Conservation (phyloP, 2,113 vertebrate species). For the Prolemur simus region DNA sequence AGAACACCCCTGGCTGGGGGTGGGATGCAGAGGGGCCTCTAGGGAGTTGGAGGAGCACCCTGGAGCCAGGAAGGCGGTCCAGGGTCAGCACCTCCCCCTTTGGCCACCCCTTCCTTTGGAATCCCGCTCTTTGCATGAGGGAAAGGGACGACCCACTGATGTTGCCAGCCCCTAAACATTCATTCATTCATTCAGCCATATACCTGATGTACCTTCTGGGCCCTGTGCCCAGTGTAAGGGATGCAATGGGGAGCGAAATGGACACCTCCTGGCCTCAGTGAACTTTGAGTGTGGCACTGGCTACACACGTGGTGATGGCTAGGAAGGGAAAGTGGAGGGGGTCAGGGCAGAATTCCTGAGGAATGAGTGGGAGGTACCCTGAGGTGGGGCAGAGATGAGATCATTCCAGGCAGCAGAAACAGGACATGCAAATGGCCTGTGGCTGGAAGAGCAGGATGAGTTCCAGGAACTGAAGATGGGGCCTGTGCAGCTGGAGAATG, state of each 20-base stretch:
- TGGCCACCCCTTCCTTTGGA: not conserved
- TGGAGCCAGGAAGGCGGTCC: not conserved
- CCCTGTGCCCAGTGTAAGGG: not conserved
- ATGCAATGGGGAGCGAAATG: not conserved
- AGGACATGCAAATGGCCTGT: not conserved
- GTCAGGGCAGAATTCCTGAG: not conserved
- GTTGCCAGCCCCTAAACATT: not conserved
- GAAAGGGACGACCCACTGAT: not conserved
- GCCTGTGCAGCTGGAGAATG: not conserved
- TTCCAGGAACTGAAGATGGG: not conserved
- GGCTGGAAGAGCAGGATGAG: not conserved
- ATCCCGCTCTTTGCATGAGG: not conserved
- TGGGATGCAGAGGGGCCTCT: not conserved
- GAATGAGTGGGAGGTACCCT: not conserved
- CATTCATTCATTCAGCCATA: not conserved
- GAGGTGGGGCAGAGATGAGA: not conserved
- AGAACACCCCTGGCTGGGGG: not conserved
- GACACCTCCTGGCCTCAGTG: not conserved
- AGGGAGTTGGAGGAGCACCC: not conserved
- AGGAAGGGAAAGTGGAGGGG: not conserved
- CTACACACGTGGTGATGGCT: not conserved
- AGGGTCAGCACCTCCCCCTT: not conserved
- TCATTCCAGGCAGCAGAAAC: not conserved
- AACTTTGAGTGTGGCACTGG: not conserved
- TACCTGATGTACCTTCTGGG: rapidly evolving